Base-by-base conservation (phyloP, 2,888 invertebrate genomes). In the Megastigmus dorsalis region DNA sequence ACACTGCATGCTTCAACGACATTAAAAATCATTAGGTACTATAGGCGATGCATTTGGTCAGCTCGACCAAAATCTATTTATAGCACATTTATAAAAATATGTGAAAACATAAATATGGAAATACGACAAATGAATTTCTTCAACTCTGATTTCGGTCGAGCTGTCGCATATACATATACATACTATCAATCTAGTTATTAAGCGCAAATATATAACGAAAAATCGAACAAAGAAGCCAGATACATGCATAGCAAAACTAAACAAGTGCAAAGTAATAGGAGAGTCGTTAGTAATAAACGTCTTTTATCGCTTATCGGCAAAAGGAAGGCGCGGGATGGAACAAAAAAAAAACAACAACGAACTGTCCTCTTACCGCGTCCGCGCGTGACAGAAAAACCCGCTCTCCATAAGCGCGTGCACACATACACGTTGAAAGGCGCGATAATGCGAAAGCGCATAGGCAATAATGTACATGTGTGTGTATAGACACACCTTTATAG, bases 51-150 rank as follows among this genome's bases (percentile, higher is more conserved):
- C n/a, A n/a, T n/a, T n/a, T n/a, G n/a, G n/a, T n/a, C n/a, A n/a
- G n/a, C n/a, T n/a, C n/a, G n/a, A n/a, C n/a, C n/a, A n/a, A n/a
- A n/a, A n/a, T n/a, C n/a, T n/a, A n/a, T n/a, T n/a, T n/a, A n/a
- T 20, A 20, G 18, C 28, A 36, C 45, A 23, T 15, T n/a, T 33
- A 10, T 33, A 10, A 55, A 67, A 55, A 55, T 15, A 28, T 48
- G 28, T 36, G 48, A n/a, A n/a, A n/a, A 57, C 48, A 45, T 36
- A 68, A 68, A 26, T 36, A 57, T 68, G 38, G 36, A 59, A 68
- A 68, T 63, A 23, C 20, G 7, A 50, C 50, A 2, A 26, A 26
- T 1, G 45, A 54, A 38, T 55, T n/a, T 33, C 30, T 59, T 48
- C 48, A 3, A 48, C 23, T 33, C 18, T 38, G 36, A 68, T 68